A percentile compares a stretch with the other conserved stretches of the same genome.
phyloP scores from a whole-genome alignment of 2,888 invertebrate species.

The Pemphredon lugubris region DNA sequence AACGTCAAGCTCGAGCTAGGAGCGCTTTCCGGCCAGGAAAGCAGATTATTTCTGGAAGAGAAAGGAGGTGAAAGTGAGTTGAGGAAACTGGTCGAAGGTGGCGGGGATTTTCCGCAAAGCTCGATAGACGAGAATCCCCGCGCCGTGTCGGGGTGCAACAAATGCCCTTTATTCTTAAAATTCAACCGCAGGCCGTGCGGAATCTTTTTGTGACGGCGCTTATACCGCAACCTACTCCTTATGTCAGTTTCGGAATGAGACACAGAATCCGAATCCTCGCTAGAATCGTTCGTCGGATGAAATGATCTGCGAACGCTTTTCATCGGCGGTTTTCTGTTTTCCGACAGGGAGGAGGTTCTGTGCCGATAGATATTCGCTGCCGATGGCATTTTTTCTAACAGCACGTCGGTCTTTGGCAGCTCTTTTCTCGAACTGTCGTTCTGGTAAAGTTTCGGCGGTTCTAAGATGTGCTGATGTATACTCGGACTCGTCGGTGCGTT shows the following conservation, averaged over 20 bases:
- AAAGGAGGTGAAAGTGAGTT: slow-evolving; percentile 83
- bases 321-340: slow-evolving; percentile 71
- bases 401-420: slow-evolving; percentile 60
- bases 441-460: slow-evolving; percentile 76
- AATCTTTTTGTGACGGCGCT: slow-evolving; percentile 74
- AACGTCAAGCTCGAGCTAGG: slow-evolving; percentile 80
- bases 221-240: slow-evolving; percentile 76
- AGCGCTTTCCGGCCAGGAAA: slow-evolving; percentile 79
- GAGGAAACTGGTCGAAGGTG: slow-evolving; percentile 83
- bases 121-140: slow-evolving; percentile 73
- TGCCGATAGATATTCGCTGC: slow-evolving; percentile 70
- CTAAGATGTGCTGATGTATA: slow-evolving; percentile 74
- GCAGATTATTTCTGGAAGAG: slow-evolving; percentile 73
- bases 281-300: slow-evolving; percentile 77
- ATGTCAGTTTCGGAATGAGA: slow-evolving; percentile 84
- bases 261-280: slow-evolving; percentile 80
- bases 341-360: slow-evolving; percentile 77
- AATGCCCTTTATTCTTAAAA: slow-evolving; percentile 78
- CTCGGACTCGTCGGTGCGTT: slow-evolving; percentile 62
- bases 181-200: slow-evolving; percentile 80
- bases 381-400: slow-evolving; percentile 65
- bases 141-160: slow-evolving; percentile 75
- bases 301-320: slow-evolving; percentile 76
- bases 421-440: slow-evolving; percentile 69
- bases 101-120: slow-evolving; percentile 81